These are phyloP conservation scores for Heliocidaris erythrogramma DNA, from an alignment of 35 echinoderm and acorn worm genomes.

Conservation along the genomic window DNA sequence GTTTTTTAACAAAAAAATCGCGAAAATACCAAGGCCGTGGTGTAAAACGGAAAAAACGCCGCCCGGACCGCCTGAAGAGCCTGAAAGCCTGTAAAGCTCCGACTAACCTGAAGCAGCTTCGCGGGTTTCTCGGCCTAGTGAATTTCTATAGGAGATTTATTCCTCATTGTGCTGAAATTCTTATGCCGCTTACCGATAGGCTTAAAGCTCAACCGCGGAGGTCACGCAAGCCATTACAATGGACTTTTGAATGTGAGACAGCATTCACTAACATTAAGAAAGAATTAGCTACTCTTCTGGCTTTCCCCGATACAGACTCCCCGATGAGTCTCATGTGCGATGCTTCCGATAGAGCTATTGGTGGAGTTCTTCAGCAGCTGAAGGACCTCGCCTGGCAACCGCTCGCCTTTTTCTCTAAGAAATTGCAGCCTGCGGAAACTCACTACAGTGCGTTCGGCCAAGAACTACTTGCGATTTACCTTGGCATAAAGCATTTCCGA, in stretches of 20 bases:
- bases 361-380: too few species aligned
- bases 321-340: slow-evolving; percentile 28
- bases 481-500: slow-evolving; percentile 43
- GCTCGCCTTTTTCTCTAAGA: slow-evolving; percentile 65
- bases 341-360: slow-evolving; percentile 44
- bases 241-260: not conserved
- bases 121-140: slow-evolving; percentile 50
- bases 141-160: slow-evolving; percentile 69
- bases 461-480: slow-evolving; percentile 50
- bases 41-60: too few species aligned
- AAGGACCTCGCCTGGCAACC: slow-evolving; percentile 46
- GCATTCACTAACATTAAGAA: too few species aligned
- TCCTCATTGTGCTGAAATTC: slow-evolving; percentile 46
- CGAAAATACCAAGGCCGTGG: too few species aligned
- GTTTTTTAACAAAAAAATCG: too few species aligned
- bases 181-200: slow-evolving; percentile 54
- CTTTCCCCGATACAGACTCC: too few species aligned
- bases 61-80: too few species aligned
- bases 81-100: not conserved
- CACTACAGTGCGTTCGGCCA: slow-evolving; percentile 63
- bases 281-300: too few species aligned
- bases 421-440: slow-evolving; percentile 51
- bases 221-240: not conserved
- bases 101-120: not conserved
- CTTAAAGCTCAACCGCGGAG: not conserved